These are phyloP conservation scores for Gymnopithys bicolor DNA, from an alignment of 2,797 vertebrate genomes.

Conservation along the genomic window DNA sequence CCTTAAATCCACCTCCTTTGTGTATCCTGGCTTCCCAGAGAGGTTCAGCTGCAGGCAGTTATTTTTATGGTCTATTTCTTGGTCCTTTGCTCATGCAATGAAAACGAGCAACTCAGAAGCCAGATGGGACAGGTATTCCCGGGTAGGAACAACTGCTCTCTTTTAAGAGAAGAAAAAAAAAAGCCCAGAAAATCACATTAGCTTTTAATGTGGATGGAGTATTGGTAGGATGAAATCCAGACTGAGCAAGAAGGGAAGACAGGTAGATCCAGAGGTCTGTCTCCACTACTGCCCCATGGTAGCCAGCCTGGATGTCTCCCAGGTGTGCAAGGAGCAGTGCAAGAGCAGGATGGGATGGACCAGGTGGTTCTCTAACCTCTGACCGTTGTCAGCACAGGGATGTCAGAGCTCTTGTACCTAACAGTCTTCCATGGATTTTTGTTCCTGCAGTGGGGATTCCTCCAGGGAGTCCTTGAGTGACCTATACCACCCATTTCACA, in stretches of 20 bases:
- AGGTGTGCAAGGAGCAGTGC: background rate
- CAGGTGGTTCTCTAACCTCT: background rate
- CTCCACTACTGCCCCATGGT: background rate
- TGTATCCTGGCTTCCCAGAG: constrained; percentile 6
- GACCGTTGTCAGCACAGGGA: background rate
- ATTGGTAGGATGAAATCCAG: background rate
- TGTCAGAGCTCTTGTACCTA: background rate
- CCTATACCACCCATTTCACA: rapidly evolving
- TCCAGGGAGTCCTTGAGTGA: background rate
- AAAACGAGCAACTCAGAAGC: background rate
- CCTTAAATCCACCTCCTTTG: constrained; percentile 25
- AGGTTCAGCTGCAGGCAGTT: constrained; percentile 25
- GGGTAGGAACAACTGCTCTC: background rate
- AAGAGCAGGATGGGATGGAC: background rate
- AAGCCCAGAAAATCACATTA: background rate
- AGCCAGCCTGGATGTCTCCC: background rate
- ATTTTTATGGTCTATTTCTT: constrained; percentile 43
- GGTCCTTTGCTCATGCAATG: constrained; percentile 32
- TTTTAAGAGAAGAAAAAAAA: background rate
- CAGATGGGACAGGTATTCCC: constrained; percentile 13
- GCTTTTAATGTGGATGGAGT: background rate
- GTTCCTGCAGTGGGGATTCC: background rate
- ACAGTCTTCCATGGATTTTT: background rate
- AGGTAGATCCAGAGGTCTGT: background rate
- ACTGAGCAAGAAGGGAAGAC: background rate